phyloP scores from a whole-genome alignment of 2,797 vertebrate species.

The Lagodon rhomboides region DNA sequence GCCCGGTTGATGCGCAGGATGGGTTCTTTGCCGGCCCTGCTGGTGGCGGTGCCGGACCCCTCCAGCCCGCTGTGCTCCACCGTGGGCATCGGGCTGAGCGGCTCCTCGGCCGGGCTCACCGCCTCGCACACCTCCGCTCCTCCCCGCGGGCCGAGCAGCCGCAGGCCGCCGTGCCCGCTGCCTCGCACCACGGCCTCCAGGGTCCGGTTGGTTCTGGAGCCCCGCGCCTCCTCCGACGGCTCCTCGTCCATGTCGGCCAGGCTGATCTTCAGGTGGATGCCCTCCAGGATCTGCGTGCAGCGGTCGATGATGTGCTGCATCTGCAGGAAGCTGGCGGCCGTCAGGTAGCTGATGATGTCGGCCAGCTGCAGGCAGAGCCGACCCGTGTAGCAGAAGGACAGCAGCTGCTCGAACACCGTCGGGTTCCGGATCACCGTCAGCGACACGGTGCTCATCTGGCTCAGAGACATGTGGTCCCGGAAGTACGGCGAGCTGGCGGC shows the following conservation, averaged over 20 bases:
- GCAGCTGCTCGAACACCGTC: slow-evolving; percentile 96
- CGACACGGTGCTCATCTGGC: slow-evolving; percentile 98
- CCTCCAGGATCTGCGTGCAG: slow-evolving; percentile 97
- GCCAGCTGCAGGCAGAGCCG: slow-evolving; percentile 95
- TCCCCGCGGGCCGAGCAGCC: slow-evolving; percentile 84
- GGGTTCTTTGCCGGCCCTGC: slow-evolving; percentile 90
- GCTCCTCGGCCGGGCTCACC: slow-evolving; percentile 91
- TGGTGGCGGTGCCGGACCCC: slow-evolving; percentile 83
- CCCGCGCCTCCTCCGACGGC: slow-evolving; percentile 63
- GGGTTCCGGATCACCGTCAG: slow-evolving; percentile 97
- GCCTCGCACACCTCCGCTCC: slow-evolving; percentile 70
- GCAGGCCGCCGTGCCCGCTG: slow-evolving; percentile 64
- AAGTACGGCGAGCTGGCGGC: slow-evolving; percentile 99
- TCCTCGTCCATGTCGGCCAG: slow-evolving; percentile 90
- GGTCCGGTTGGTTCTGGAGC: slow-evolving; percentile 48
- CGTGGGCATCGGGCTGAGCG: slow-evolving; percentile 90
- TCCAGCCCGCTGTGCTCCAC: slow-evolving; percentile 89
- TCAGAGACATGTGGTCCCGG: slow-evolving; percentile 98
- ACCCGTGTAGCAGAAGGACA: slow-evolving; percentile 97
- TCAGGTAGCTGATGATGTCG: slow-evolving; percentile 98
- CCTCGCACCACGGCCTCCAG: slow-evolving; percentile 69
- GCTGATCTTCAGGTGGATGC: slow-evolving; percentile 97
- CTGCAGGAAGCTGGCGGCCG: slow-evolving; percentile 97
- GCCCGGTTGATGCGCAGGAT: slow-evolving; percentile 95
- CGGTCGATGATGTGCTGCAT: slow-evolving; percentile 99